A percentile compares a stretch with the other conserved stretches of the same genome.
Conservation (phyloP, 2,113 vertebrate species). For the Ondatra zibethicus region DNA sequence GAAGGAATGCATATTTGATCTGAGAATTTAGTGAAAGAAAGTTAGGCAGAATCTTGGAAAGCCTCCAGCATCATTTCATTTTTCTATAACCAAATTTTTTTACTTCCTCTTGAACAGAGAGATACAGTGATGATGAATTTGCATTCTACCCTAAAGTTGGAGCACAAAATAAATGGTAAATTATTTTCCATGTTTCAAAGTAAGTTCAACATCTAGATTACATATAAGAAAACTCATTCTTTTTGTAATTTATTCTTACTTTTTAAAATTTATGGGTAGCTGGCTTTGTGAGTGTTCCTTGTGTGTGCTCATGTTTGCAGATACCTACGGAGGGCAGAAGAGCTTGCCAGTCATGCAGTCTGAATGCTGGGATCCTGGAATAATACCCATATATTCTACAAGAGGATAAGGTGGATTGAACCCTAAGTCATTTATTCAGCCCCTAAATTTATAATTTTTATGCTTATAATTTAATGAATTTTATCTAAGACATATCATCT, state of each 20-base stretch:
- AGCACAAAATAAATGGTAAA: background rate
- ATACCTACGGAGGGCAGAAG: no score
- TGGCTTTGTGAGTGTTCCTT: background rate
- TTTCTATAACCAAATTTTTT: background rate
- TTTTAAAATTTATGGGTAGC: background rate
- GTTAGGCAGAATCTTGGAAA: background rate
- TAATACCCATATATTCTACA: background rate
- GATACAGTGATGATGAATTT: background rate
- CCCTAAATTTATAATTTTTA: background rate
- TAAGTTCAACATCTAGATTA: background rate
- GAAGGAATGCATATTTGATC: background rate
- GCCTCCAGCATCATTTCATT: background rate
- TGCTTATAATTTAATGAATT: background rate
- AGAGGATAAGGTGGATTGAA: background rate
- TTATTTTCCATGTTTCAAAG: background rate
- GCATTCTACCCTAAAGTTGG: background rate
- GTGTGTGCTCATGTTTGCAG: no score
- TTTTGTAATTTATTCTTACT: background rate
- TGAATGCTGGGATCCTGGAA: no score
- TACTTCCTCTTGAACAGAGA: background rate
- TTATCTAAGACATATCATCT: background rate
- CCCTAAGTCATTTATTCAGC: no score
- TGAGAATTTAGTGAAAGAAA: background rate
- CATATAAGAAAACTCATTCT: background rate
- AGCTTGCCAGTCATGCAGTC: background rate